Evolutionary conservation across 2,888 invertebrate species (phyloP), one percentile per base, ranked within the genome.

Genomic region (Hirtodrosophila trivittata): DNA sequence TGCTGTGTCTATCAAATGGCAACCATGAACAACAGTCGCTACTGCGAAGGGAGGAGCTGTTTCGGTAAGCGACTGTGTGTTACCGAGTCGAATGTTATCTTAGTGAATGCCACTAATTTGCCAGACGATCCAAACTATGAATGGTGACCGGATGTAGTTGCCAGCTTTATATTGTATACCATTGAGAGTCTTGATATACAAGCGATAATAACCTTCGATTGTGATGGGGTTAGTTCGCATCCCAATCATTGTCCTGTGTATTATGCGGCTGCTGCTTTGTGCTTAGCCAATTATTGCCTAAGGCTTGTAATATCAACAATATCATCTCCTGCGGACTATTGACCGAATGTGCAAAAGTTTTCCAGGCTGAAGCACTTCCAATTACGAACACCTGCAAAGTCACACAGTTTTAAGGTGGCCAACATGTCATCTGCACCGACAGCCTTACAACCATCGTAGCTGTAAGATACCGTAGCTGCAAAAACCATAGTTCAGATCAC

Each of bases 141-240:
- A 59, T 98, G 98, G 98, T 93, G 94, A 51, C 91, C 92, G 58
- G 93, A 94, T 77, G 89, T 93, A 10, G 92, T 95, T 42, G 93
- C 94, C 16, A 92, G 93, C 50, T 90, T 93, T 68, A 92, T 96
- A 74, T 89, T 93, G 51, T 92, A 93, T 66, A 93, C 95, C 58
- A 91, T 97, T 32, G 95, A 95, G 89, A 92, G 93, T 56, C 92
- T 95, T 81, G 94, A 94, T 82, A 95, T 97, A 86, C 95, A 96
- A 87, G 95, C 95, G 1, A 92, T 98, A 49, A 93, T 99, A 51
- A 97, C 98, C 10, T 99, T 99, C 92, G 99, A 99, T 91, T 94
- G 95, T 86, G 93, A 95, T 88, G 99, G 99, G 46, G 95, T 99
- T 3, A 98, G 98, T 77, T 94, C 95, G 4, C 99, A 99, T 91